Evolutionary conservation across 2,113 vertebrate genomes (phyloP).

Genomic region (Tonatia bakeri): DNA sequence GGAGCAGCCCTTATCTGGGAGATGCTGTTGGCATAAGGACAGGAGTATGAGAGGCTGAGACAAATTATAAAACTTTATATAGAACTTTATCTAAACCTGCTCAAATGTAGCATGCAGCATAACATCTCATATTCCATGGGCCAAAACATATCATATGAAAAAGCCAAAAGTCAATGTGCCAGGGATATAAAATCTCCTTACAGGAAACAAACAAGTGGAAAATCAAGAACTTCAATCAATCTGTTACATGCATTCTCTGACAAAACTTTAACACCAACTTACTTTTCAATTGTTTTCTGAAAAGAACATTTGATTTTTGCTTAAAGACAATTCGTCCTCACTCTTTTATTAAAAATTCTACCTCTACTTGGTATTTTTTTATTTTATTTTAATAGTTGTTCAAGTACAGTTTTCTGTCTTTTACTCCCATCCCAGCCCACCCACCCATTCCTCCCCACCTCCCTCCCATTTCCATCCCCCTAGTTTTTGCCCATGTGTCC

Average conservation of each 20-base stretch:
- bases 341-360: constrained; percentile 21
- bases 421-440: no score
- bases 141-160: background rate
- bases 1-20: background rate
- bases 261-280: constrained; percentile 19
- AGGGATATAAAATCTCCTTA: background rate
- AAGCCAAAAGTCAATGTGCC: background rate
- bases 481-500: no score
- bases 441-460: no score
- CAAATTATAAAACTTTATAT: background rate
- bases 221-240: constrained; percentile 17
- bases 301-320: constrained; percentile 3
- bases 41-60: background rate
- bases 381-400: no score
- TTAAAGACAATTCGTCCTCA: background rate
- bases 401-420: no score
- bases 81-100: background rate
- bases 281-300: background rate
- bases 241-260: background rate
- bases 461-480: no score
- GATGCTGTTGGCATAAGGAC: background rate
- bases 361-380: background rate
- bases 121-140: background rate
- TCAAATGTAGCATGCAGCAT: background rate
- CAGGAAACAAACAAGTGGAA: background rate